Conservation (phyloP, 2,113 vertebrate genomes). For the Ochotona princeps region DNA sequence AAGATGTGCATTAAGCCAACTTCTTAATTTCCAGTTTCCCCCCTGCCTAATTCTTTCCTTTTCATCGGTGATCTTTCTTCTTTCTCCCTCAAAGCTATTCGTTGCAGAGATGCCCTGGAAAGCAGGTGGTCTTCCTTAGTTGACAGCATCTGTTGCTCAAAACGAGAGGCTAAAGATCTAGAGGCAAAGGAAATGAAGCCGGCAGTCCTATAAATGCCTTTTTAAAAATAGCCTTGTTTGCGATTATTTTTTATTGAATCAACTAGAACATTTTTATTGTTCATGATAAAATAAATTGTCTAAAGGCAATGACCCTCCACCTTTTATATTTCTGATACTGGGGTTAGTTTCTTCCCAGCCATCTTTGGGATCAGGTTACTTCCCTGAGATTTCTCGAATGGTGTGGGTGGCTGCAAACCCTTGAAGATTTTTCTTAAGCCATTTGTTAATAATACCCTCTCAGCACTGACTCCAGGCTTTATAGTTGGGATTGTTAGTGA, state of each 20-base stretch:
- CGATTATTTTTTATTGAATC: slow-evolving; percentile 59
- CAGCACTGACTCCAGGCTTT: slow-evolving; percentile 43
- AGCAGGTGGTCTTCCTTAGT: slow-evolving; percentile 74
- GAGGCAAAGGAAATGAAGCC: slow-evolving; percentile 68
- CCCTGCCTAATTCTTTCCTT: slow-evolving; percentile 68
- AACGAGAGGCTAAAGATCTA: slow-evolving; percentile 68
- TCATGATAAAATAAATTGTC: slow-evolving; percentile 50
- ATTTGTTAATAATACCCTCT: slow-evolving; percentile 58
- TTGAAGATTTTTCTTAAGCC: slow-evolving; percentile 53
- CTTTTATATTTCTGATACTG: slow-evolving; percentile 61
- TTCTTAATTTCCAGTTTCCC: slow-evolving; percentile 75
- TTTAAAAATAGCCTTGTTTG: slow-evolving; percentile 55
- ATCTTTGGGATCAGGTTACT: slow-evolving; percentile 54
- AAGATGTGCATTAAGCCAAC: slow-evolving; percentile 78
- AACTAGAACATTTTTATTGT: slow-evolving; percentile 45
- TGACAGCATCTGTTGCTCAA: slow-evolving; percentile 65
- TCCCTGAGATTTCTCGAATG: slow-evolving; percentile 61
- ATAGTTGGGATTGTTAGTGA: slow-evolving; percentile 44
- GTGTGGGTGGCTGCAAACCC: slow-evolving; percentile 53
- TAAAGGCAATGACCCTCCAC: slow-evolving; percentile 36
- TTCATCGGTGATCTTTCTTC: slow-evolving; percentile 70
- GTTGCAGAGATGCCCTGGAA: slow-evolving; percentile 60
- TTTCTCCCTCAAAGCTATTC: slow-evolving; percentile 69
- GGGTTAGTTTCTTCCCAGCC: slow-evolving; percentile 61
- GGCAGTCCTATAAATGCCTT: slow-evolving; percentile 46